Base-by-base conservation (phyloP, 1,140 invertebrate genomes). In the Eurytemora carolleeae region DNA sequence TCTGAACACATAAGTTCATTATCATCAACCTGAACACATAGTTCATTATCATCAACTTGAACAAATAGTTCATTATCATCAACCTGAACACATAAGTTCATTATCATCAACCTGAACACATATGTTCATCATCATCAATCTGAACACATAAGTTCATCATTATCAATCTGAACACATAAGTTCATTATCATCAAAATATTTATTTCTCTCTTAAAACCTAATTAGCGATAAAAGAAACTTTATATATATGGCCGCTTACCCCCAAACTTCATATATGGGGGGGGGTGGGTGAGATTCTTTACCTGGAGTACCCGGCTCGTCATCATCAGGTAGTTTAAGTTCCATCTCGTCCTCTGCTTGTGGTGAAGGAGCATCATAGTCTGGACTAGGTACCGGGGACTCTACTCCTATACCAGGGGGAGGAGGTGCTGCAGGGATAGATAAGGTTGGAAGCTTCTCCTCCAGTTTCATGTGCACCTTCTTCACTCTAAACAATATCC, bases 351-450 rank as follows among this genome's bases (percentile, higher is more conserved):
- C 52, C 20, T 24, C 19, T n/a, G n/a, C 53, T n/a, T 44, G 31
- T 1, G 60, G 60, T 18, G 60, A 62, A 20, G 60, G 60, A 44
- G 60, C 60, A 20, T 62, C 60, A 57, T 62, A 62, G 20, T 62
- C 60, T 21, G 60, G 60, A 20, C 19, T 23, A 23, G 60, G 60
- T 24, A 62, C 24, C 19, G 60, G 60, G 3, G n/a, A n/a, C n/a
- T n/a, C 22, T 25, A 26, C 25, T 17, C 44, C 53, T 59, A 24
- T 31, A 17, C 53, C 53, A 17, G 1, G 31, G 22, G 2, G 24
- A 53, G 15, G 19, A 18, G 18, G 58, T 62, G 17, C 26, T 16
- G 18, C 25, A 52, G 52, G n/a, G n/a, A n/a, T n/a, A n/a, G n/a
- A n/a, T n/a, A 62, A 21, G 3, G 24, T 53, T 25, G 54, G 54